Evolutionary conservation across 53 echinoderm and acorn worm genomes (phyloP), one percentile per base, ranked within the genome.

Genomic region (Mesocentrotus franciscanus): DNA sequence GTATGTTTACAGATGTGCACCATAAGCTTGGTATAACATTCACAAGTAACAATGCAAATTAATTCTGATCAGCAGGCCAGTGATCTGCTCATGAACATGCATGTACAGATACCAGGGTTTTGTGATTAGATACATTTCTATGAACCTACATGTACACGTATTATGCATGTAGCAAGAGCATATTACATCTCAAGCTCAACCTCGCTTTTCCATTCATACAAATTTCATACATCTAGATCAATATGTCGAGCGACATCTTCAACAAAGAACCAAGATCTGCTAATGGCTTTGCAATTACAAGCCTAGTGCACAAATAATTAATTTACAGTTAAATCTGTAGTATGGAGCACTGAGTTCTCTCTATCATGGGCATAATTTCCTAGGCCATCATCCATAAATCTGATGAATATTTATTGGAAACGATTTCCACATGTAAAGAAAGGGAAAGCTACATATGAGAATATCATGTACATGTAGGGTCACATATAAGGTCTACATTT

Each of bases 161-260:
- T 64, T 16, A 16, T 64, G 20, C 64, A 64, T 64, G 64, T 15
- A 64, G 64, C 64, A 64, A 14, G 64, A 18, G 17, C 20, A 18
- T 18, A 20, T 64, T 64, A 64, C 64, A 64, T 64, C 20, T 64
- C 6, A 61, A 64, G 16, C 49, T 72, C 27, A 26, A 26, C 42
- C 81, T 81, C 20, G 81, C 81, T 18, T 15, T 81, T 18, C 18
- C 36, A 81, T 81, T 81, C 81, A 81, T 81, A 81, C 32, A 79
- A 39, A 79, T 39, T 81, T 39, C 33, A 42, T 42, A 42, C 81
- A 81, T 30, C 24, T 74, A 74, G 74, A 74, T 74, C 74, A 74
- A 74, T 30, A 74, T 79, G 20, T 39, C 81, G 20, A 39, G 81
- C 20, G 33, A 81, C 42, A 9, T 20, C 22, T 20, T 9, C 18